Evolutionary conservation across 2,888 invertebrate species (phyloP), one percentile per base, ranked within the genome.

Genomic region (Protonemura montana): DNA sequence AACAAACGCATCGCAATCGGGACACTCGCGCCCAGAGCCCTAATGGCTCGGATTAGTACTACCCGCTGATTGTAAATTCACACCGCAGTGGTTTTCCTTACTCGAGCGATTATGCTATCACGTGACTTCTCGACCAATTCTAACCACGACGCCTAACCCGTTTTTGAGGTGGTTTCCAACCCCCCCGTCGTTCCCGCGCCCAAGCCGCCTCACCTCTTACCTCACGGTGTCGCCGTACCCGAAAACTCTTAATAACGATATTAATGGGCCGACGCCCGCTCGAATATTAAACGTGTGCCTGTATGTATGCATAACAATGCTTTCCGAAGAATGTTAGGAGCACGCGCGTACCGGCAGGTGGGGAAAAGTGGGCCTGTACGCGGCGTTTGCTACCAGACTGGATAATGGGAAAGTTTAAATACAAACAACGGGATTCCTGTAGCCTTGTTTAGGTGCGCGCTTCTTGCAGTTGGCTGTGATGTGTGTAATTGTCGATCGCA

Each of bases 221-320:
- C 26, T 7, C 78, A 7, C 78, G 78, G 28, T 27, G 78, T 78
- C 78, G 78, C 3, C 78, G 26, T 28, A 78, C 78, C 78, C 27
- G 27, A 26, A 78, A 13, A 78, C 78, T 59, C 59, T 78, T 78
- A 78, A 78, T 78, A 78, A 28, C 78, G 78, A 78, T 78, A 78
- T 78, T 78, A 78, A 78, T 78, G 78, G 26, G 2, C 27, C 26
- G 78, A 10, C 78, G 78, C 78, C 28, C 27, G 6, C 5, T 2
- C 78, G 78, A 78, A 78, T 78, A 78, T 78, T 78, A 78, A 78
- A 78, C 78, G 78, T 10, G 6, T 26, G 26, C 26, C 26, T 28
- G 27, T 28, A 27, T 78, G 27, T 28, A 28, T 26, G 78, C 78
- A 78, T 78, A 78, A 78, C 78, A 78, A 78, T 25, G 26, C 28